Evolutionary conservation across 2,797 vertebrate species (phyloP).

Genomic region (Carapus acus): DNA sequence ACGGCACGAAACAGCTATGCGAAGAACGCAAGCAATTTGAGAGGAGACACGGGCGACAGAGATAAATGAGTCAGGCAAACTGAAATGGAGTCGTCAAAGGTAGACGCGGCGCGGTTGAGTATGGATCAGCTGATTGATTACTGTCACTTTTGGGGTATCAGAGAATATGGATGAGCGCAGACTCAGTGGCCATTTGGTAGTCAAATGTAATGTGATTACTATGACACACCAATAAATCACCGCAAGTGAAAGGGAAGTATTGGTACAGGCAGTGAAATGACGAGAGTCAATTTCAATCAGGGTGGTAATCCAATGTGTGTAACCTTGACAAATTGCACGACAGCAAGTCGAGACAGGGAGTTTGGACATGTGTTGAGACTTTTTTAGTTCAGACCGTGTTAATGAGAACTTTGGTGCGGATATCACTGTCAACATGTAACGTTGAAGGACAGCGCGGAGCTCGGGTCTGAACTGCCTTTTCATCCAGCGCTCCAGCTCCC

Average conservation of each 20-base stretch:
- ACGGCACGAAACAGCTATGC: not conserved
- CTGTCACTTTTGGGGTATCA: constrained; percentile 54
- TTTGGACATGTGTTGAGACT: constrained; percentile 25
- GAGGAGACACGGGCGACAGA: constrained; percentile 19
- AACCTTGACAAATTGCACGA: constrained; percentile 50
- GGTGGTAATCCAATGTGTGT: constrained; percentile 21
- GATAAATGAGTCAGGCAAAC: constrained; percentile 28
- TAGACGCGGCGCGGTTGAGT: constrained; percentile 34
- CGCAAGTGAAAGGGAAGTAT: constrained; percentile 64
- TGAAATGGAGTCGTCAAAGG: constrained; percentile 16
- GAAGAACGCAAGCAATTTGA: constrained; percentile 1
- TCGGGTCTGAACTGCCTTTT: not conserved
- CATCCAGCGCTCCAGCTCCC: too few relatives aligned
- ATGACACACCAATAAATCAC: constrained; percentile 65
- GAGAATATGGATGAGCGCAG: constrained; percentile 56
- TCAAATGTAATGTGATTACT: constrained; percentile 66
- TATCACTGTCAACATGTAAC: constrained; percentile 17
- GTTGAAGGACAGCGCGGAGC: constrained; percentile 6
- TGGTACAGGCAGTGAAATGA: constrained; percentile 56
- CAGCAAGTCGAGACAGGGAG: constrained; percentile 27
- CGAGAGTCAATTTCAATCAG: constrained; percentile 64
- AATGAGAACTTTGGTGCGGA: constrained; percentile 29
- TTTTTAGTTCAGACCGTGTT: constrained; percentile 23
- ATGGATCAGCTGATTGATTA: constrained; percentile 65
- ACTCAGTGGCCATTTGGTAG: constrained; percentile 57